Percentiles rank a stretch among this genome's conserved stretches.
These are phyloP conservation scores for Sarcophaga caerulescens DNA, from an alignment of 2,888 invertebrate genomes.

Conservation along the genomic window DNA sequence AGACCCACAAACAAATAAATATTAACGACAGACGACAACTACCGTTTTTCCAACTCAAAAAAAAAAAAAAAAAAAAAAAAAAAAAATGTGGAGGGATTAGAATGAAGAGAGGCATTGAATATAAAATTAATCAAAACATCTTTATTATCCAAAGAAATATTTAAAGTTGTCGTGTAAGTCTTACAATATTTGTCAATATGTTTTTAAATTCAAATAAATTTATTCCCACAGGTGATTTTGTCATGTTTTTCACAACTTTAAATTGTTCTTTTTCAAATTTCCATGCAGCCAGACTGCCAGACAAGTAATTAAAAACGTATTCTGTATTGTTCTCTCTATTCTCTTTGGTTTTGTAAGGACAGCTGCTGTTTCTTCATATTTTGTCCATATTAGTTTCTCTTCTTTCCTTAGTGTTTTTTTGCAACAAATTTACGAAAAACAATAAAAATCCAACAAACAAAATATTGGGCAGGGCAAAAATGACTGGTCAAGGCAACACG, in stretches of 20 bases:
- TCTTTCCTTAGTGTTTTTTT: constrained; percentile 2
- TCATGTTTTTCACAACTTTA: background rate
- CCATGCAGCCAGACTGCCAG: background rate
- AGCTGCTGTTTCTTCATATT: constrained; percentile 19
- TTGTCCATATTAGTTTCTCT: background rate
- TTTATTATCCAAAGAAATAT: too few relatives aligned
- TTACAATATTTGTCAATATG: too few relatives aligned
- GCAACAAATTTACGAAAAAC: constrained; percentile 16
- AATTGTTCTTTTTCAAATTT: background rate
- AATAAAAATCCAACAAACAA: constrained; percentile 25
- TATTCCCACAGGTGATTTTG: constrained; percentile 4
- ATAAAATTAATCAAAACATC: too few relatives aligned
- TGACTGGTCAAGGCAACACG: constrained; percentile 44
- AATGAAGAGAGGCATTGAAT: too few relatives aligned
- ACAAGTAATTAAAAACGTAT: constrained; percentile 11
- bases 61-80: background rate
- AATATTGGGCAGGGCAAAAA: constrained; percentile 43
- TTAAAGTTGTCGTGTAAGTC: too few relatives aligned
- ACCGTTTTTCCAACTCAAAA: background rate
- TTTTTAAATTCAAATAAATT: background rate
- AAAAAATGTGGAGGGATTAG: too few relatives aligned
- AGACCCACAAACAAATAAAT: background rate
- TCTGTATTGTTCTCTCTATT: background rate
- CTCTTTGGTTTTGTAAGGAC: constrained; percentile 13
- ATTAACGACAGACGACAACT: background rate